Evolutionary conservation across 2,888 invertebrate genomes (phyloP).

Genomic region (Brachypalpus laphriformis): DNA sequence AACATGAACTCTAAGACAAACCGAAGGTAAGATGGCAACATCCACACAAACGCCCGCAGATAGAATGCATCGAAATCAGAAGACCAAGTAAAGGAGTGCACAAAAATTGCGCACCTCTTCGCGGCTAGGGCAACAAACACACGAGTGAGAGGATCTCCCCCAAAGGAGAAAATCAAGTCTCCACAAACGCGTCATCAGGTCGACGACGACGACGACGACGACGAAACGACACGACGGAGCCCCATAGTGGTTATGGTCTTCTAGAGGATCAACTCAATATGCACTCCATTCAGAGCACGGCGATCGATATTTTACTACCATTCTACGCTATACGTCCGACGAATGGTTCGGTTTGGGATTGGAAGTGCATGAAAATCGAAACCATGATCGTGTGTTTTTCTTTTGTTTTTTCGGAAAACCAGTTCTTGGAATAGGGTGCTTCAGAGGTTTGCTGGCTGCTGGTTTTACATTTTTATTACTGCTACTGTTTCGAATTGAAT

Average conservation of each 20-base stretch:
- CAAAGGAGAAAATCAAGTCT: constrained; percentile 39
- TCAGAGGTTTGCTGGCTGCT: constrained; percentile 24
- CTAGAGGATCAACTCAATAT: not conserved
- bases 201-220: too few relatives aligned
- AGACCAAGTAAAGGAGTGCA: not conserved
- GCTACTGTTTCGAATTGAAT: constrained; percentile 63
- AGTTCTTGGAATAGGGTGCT: constrained; percentile 50
- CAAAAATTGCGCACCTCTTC: constrained; percentile 15
- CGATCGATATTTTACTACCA: constrained; percentile 46
- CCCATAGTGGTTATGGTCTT: constrained; percentile 23
- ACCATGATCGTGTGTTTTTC: constrained; percentile 48
- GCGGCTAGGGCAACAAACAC: not conserved
- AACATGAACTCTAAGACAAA: not conserved
- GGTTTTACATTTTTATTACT: constrained; percentile 54
- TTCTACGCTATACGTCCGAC: constrained; percentile 24
- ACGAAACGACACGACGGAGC: not conserved
- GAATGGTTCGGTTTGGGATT: not conserved
- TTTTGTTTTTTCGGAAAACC: constrained; percentile 38
- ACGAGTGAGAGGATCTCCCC: constrained; percentile 40
- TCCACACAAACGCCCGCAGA: not conserved
- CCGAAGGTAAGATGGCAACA: not conserved
- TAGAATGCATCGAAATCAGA: not conserved
- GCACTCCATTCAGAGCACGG: constrained; percentile 40
- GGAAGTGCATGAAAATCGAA: constrained; percentile 57
- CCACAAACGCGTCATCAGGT: constrained; percentile 53